A percentile compares a stretch with the other conserved stretches of the same genome.
Evolutionary conservation across 2,113 vertebrate species (phyloP).

Genomic region (Antennarius striatus): DNA sequence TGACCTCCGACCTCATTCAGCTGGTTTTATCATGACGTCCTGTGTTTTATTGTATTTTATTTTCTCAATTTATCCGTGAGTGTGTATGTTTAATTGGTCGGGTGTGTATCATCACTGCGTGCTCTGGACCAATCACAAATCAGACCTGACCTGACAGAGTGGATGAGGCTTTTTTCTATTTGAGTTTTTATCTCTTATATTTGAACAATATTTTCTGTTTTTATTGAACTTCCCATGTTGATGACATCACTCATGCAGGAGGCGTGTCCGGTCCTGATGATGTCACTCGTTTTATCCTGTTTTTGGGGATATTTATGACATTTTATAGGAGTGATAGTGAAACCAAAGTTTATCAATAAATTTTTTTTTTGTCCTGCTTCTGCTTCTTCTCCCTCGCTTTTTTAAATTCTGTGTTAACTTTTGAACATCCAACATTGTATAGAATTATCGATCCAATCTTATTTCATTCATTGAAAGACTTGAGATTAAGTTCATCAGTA

Average conservation of each 20-base stretch:
- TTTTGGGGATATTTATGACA: slow-evolving; percentile 6
- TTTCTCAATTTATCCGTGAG: not conserved
- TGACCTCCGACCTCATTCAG: slow-evolving; percentile 1
- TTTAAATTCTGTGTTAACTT: not conserved
- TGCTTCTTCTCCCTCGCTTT: not conserved
- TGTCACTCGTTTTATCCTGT: slow-evolving; percentile 16
- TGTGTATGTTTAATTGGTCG: slow-evolving; percentile 3
- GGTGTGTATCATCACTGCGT: slow-evolving; percentile 3
- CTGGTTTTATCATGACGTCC: slow-evolving; percentile 15
- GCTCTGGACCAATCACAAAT: slow-evolving; percentile 48
- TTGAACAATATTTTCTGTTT: not conserved
- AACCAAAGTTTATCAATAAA: slow-evolving; percentile 50
- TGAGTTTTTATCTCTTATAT: too few species aligned
- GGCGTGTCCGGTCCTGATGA: slow-evolving; percentile 15
- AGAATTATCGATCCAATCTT: not conserved
- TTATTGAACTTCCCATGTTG: slow-evolving; percentile 28
- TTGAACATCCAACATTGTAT: not conserved
- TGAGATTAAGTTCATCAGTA: too few species aligned
- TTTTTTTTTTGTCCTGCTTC: not conserved
- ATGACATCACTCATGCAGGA: slow-evolving; percentile 37
- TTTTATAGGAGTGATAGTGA: slow-evolving; percentile 45
- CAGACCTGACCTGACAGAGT: slow-evolving; percentile 14
- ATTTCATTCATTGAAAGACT: too few species aligned
- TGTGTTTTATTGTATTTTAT: not conserved
- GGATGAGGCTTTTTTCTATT: not conserved